Evolutionary conservation across 2,797 vertebrate species (phyloP), one percentile per base, ranked within the genome.

Genomic region (Pelochelys cantorii): DNA sequence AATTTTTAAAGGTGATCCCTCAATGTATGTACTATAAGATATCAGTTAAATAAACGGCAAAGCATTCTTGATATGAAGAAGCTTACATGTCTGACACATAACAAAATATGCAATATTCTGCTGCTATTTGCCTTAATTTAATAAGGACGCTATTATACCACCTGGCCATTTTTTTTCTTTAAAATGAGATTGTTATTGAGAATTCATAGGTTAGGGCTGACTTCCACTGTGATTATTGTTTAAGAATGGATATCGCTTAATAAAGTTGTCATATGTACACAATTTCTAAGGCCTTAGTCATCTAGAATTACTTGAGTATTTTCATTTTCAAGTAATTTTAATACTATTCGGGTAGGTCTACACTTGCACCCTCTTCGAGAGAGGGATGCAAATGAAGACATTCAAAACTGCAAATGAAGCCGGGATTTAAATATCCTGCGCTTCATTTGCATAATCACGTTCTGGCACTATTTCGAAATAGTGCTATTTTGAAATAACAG

Each of bases 221-320:
- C 13, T 2, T 55, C 27, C 25, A 27, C 37, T 0, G 0, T 18
- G 4, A 5, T 60, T 81, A 55, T 25, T 27, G 2, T 77, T 1
- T 5, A 42, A 81, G 13, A 86, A 48, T 20, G 89, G 9, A 84
- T 1, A 31, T 2, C 1, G 80, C 11, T 54, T 83, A 37, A 86
- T 14, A 20, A 1, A 56, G n/a, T 34, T 48, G 7, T 48, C 1
- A 10, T 48, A 42, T 53, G 59, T 81, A 89, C 5, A 88, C 54
- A 53, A 11, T 81, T 78, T 79, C 34, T 75, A 75, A 13, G 23
- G 37, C 37, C 12, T 13, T 1, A 27, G 23, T 42, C 56, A 42
- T 27, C 14, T 42, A 59, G 34, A 25, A 68, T 68, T 68, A 22
- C 65, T n/a, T 81, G 10, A 59, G 25, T 81, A 23, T 42, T 81